phyloP scores from a whole-genome alignment of 2,797 vertebrate genomes.

The Coccyzus lansbergi region DNA sequence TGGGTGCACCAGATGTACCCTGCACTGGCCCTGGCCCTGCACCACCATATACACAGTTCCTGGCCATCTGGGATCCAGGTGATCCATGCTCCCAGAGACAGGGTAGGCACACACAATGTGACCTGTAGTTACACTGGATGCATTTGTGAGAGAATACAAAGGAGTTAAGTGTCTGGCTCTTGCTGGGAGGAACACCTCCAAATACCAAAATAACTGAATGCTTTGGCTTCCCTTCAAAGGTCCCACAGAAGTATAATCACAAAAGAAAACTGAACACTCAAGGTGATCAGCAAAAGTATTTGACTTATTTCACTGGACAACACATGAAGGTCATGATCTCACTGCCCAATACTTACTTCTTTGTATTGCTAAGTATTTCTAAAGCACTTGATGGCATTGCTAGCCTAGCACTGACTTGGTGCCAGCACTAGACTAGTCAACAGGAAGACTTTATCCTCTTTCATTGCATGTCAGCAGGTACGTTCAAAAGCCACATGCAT shows the following conservation, averaged over 20 bases:
- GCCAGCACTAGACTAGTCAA: not conserved
- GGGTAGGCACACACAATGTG: not conserved
- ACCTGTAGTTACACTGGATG: not conserved
- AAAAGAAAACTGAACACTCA: not conserved
- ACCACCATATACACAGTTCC: rapidly evolving
- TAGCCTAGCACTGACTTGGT: not conserved
- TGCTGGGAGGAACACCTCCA: not conserved
- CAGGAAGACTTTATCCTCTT: not conserved
- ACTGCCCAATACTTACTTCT: not conserved
- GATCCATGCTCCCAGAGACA: not conserved
- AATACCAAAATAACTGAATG: not conserved
- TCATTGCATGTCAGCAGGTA: not conserved
- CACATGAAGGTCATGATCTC: rapidly evolving
- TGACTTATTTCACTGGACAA: not conserved
- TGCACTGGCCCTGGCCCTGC: not conserved
- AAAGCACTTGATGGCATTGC: not conserved
- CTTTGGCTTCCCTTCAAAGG: not conserved
- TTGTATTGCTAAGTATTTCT: not conserved
- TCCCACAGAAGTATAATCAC: not conserved
- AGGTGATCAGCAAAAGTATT: not conserved
- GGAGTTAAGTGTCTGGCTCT: not conserved
- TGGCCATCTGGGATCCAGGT: not conserved
- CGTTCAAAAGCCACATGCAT: not conserved
- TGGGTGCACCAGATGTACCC: not conserved
- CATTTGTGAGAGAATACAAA: not conserved